These are phyloP conservation scores for Morpho deidamia DNA, from an alignment of 2,888 invertebrate genomes.

Conservation along the genomic window DNA sequence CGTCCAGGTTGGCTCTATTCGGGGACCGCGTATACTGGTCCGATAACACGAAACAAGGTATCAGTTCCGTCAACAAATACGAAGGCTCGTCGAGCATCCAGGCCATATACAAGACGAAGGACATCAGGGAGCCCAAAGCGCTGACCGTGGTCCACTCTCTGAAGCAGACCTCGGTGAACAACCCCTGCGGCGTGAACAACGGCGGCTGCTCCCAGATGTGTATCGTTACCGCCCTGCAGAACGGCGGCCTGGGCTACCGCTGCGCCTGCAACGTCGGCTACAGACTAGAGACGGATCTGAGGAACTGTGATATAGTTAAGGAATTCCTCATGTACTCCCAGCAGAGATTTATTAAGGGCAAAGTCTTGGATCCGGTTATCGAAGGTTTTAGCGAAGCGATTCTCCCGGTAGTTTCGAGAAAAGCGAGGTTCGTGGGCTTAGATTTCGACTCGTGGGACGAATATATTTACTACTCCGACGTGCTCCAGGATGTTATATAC, in stretches of 20 bases:
- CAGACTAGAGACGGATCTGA: slow-evolving; percentile 84
- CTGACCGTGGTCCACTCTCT: slow-evolving; percentile 89
- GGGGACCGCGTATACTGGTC: slow-evolving; percentile 95
- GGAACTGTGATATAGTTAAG: slow-evolving; percentile 88
- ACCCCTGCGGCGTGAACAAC: slow-evolving; percentile 92
- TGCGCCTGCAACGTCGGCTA: slow-evolving; percentile 96
- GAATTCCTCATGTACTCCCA: slow-evolving; percentile 97
- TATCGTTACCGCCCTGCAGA: slow-evolving; percentile 88
- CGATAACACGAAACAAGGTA: slow-evolving; percentile 92
- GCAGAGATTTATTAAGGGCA: slow-evolving; percentile 96
- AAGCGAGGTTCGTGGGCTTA: slow-evolving; percentile 95
- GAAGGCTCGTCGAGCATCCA: slow-evolving; percentile 88
- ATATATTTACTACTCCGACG: slow-evolving; percentile 98
- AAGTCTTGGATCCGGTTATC: slow-evolving; percentile 90
- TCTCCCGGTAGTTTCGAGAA: slow-evolving; percentile 92
- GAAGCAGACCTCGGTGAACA: slow-evolving; percentile 85
- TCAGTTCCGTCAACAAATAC: slow-evolving; percentile 92
- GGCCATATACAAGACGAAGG: slow-evolving; percentile 87
- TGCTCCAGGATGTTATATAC: slow-evolving; percentile 96
- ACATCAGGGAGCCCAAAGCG: slow-evolving; percentile 89
- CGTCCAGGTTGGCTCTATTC: slow-evolving; percentile 89
- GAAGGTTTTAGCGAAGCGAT: slow-evolving; percentile 97
- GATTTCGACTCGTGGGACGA: slow-evolving; percentile 95
- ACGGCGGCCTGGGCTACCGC: slow-evolving; percentile 87
- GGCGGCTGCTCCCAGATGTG: slow-evolving; percentile 97